Evolutionary conservation across 23 tunicate species (phyloP).

Genomic region (Phallusia fumigata): DNA sequence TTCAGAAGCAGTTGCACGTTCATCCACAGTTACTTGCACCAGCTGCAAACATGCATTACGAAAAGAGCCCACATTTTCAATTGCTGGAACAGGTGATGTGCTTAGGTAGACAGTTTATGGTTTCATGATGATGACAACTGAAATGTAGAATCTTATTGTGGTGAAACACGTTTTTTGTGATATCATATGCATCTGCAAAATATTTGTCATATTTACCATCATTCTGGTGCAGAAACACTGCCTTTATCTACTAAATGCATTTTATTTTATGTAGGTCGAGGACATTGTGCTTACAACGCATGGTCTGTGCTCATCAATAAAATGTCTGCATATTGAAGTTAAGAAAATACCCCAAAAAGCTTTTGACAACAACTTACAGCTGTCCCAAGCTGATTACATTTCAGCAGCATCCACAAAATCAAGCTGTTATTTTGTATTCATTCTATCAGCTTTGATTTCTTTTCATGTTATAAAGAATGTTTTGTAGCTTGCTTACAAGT

Average conservation of each 20-base stretch:
- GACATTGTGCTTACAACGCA: conserved; percentile 31
- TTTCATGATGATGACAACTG: too few species aligned
- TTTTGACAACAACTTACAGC: background rate
- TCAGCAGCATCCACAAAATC: background rate
- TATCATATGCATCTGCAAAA: too few species aligned
- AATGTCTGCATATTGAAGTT: conserved; percentile 9
- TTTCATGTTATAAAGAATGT: too few species aligned
- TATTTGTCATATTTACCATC: background rate
- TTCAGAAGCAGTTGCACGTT: conserved; percentile 21
- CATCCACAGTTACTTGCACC: conserved; percentile 35
- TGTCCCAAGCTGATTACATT: background rate
- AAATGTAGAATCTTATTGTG: too few species aligned
- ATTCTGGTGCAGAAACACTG: too few species aligned
- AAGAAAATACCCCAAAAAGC: background rate
- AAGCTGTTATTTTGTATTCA: background rate
- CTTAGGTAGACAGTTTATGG: too few species aligned
- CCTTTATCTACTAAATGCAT: too few species aligned
- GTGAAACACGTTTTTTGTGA: too few species aligned
- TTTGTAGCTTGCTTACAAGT: too few species aligned
- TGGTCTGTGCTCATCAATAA: conserved; percentile 29
- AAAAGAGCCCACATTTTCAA: conserved; percentile 18
- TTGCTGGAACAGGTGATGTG: background rate
- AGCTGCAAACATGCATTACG: conserved; percentile 24
- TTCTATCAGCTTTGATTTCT: background rate
- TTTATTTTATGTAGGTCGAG: conserved; percentile 28